Evolutionary conservation across 92 coral and sea anemone genomes (phyloP).

Genomic region (Epizoanthus illoricatus): DNA sequence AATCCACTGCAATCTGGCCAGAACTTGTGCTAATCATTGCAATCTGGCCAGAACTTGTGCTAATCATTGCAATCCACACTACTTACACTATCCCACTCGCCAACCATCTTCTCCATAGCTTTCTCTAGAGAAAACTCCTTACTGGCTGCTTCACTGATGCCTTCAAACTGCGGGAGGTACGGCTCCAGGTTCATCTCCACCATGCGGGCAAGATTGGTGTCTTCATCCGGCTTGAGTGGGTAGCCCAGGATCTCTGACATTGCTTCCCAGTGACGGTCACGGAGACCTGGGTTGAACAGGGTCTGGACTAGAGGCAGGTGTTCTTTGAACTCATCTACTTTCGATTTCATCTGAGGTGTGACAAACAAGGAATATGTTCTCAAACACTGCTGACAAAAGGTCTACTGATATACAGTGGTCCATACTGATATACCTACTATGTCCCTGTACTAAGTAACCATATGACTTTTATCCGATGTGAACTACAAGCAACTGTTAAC

Average conservation of each 20-base stretch:
- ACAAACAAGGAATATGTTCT: neutral
- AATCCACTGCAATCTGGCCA: neutral
- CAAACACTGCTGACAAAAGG: neutral
- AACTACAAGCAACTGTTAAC: too few relatives aligned
- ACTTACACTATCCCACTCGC: constrained; percentile 95
- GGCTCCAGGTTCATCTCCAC: constrained; percentile 99
- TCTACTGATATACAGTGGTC: too few relatives aligned
- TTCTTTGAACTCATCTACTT: constrained; percentile 97
- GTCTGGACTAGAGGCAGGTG: constrained; percentile 97
- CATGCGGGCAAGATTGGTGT: constrained; percentile 97
- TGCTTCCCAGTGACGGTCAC: constrained; percentile 96
- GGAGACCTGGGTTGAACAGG: constrained; percentile 96
- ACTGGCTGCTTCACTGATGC: constrained; percentile 99
- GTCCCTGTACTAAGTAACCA: too few relatives aligned
- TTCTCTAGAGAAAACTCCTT: constrained; percentile 99
- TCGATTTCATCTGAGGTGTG: constrained; percentile 79
- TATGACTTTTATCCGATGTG: too few relatives aligned
- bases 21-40: neutral
- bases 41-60: neutral
- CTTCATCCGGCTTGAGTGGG: constrained; percentile 91
- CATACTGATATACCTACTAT: too few relatives aligned
- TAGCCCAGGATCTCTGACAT: constrained; percentile 97
- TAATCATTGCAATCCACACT: neutral
- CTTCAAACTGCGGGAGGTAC: constrained; percentile 88
- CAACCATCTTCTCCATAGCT: constrained; percentile 99